Conservation (phyloP, 2,797 vertebrate species). For the Apodemus agrarius region DNA sequence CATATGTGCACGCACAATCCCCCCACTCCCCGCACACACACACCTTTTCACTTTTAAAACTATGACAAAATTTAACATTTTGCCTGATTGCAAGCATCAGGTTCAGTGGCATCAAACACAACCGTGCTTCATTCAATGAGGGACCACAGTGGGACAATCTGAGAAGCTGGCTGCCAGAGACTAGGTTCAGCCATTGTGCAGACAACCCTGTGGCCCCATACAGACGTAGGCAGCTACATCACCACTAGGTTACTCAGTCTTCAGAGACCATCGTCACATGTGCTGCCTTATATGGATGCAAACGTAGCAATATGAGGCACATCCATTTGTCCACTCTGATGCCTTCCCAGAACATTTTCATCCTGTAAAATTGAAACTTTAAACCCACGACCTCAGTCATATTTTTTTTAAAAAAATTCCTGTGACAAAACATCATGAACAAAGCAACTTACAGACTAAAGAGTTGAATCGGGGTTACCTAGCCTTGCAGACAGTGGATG, state of each 20-base stretch:
- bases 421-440: background rate
- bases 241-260: background rate
- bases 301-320: background rate
- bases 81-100: background rate
- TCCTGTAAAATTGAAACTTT: background rate
- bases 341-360: background rate
- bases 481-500: background rate
- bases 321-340: background rate
- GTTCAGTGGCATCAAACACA: background rate
- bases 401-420: background rate
- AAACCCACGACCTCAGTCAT: background rate
- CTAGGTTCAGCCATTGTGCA: background rate
- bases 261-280: background rate
- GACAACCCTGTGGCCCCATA: no score
- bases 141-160: background rate
- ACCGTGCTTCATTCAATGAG: background rate
- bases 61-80: background rate
- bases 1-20: no score
- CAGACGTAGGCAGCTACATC: background rate
- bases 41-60: background rate
- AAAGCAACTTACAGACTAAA: background rate
- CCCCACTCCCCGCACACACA: no score
- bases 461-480: background rate
- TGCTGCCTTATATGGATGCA: rapidly evolving
- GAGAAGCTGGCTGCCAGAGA: background rate